Percentiles rank a stretch among this genome's conserved stretches.
These are phyloP conservation scores for Glaucopsyche alexis DNA, from an alignment of 2,888 invertebrate species.

Conservation along the genomic window DNA sequence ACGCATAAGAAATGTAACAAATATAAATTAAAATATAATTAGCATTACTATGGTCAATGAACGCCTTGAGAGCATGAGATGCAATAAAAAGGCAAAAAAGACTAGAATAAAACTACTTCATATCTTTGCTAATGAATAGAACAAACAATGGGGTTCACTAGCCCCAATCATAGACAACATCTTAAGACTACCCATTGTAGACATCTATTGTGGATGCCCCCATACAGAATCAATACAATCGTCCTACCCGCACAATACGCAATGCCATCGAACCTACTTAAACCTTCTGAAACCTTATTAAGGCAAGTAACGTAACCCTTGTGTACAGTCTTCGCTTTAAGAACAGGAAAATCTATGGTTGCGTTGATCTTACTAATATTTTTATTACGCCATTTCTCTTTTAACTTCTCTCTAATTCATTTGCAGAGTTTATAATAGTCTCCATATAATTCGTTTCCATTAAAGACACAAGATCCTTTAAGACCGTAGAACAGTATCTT, in stretches of 20 bases:
- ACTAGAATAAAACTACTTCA: not conserved
- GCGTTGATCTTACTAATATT: not conserved
- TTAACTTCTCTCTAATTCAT: not conserved
- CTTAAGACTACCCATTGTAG: not conserved
- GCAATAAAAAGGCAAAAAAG: not conserved
- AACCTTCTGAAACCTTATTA: conserved; percentile 22
- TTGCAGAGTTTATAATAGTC: not conserved
- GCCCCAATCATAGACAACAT: not conserved
- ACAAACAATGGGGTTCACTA: conserved; percentile 1
- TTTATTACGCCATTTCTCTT: not conserved
- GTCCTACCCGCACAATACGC: not conserved
- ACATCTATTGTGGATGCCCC: conserved; percentile 5
- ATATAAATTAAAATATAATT: too few relatives aligned
- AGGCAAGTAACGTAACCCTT: conserved; percentile 6
- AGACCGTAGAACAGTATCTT: too few relatives aligned
- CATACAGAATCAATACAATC: conserved; percentile 16
- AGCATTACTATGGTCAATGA: too few relatives aligned
- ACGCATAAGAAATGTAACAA: too few relatives aligned
- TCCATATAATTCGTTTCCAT: too few relatives aligned
- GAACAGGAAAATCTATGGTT: not conserved
- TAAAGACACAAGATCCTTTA: too few relatives aligned
- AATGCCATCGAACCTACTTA: not conserved
- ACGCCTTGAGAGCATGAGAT: too few relatives aligned
- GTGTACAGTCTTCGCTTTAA: not conserved
- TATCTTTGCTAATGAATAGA: not conserved